phyloP scores from a whole-genome alignment of 2,888 invertebrate species.

The Rhingia rostrata region DNA sequence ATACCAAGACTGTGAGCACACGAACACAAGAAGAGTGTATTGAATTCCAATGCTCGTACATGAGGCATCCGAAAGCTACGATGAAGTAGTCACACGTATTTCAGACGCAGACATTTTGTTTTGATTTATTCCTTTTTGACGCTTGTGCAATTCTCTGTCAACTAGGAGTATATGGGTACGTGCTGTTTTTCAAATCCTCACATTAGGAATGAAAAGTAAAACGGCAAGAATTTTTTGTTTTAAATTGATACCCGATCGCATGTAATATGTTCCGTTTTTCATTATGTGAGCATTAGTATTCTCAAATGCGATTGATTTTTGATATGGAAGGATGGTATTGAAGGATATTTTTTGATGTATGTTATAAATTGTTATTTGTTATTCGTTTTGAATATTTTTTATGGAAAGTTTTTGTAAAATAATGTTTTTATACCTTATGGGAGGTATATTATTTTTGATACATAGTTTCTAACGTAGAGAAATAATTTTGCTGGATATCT shows the following conservation, averaged over 20 bases:
- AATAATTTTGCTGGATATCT: no score
- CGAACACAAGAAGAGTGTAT: constrained; percentile 1
- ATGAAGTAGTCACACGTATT: constrained; percentile 46
- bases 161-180: constrained; percentile 1
- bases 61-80: constrained; percentile 24
- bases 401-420: no score
- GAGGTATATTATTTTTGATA: no score
- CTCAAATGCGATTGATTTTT: no score
- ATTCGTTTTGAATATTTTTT: no score
- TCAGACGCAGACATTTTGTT: constrained; percentile 35
- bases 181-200: constrained; percentile 13
- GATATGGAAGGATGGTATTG: no score
- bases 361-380: no score
- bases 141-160: constrained; percentile 1
- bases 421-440: no score
- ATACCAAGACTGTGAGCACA: neutral
- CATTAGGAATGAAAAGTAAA: constrained; percentile 6
- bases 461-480: no score
- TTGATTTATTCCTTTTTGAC: constrained; percentile 40
- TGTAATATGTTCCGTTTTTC: neutral
- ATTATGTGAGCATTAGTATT: neutral
- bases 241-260: constrained; percentile 8
- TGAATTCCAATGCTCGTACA: constrained; percentile 22
- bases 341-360: no score
- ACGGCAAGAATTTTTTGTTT: neutral